These are phyloP conservation scores for Catocala nupta DNA, from an alignment of 2,888 invertebrate genomes.

Conservation along the genomic window DNA sequence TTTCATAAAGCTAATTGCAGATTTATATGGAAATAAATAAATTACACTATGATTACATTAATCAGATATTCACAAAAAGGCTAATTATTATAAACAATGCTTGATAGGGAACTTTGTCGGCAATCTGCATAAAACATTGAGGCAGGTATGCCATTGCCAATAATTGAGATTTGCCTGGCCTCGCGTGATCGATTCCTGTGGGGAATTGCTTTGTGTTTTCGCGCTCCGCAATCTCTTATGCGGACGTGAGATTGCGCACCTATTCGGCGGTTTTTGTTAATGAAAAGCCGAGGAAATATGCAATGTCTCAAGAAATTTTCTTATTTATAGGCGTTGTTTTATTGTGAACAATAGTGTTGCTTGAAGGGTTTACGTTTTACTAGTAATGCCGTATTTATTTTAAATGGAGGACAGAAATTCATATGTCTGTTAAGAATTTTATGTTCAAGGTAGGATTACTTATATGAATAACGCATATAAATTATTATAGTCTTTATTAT, in stretches of 20 bases:
- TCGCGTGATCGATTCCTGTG: constrained; percentile 77
- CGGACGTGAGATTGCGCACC: constrained; percentile 61
- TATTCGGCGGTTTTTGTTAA: constrained; percentile 58
- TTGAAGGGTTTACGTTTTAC: background rate
- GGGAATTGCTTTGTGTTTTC: constrained; percentile 69
- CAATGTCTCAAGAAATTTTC: constrained; percentile 49
- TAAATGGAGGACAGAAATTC: too few relatives aligned
- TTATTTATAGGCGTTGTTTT: constrained; percentile 27
- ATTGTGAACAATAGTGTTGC: background rate
- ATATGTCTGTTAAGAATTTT: too few relatives aligned
- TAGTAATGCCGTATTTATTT: too few relatives aligned
- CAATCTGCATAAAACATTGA: constrained; percentile 50
- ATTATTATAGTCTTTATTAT: too few relatives aligned
- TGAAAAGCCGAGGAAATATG: constrained; percentile 60
- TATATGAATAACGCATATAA: too few relatives aligned
- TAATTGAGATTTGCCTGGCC: constrained; percentile 69
- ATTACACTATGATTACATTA: constrained; percentile 13
- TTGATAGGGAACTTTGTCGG: constrained; percentile 3
- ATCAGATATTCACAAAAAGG: constrained; percentile 38
- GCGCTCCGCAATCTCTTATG: constrained; percentile 45
- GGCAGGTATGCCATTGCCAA: constrained; percentile 59
- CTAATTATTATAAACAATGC: constrained; percentile 5
- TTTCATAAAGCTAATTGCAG: constrained; percentile 18
- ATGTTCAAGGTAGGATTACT: too few relatives aligned
- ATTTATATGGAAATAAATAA: background rate